These are phyloP conservation scores for Rhineura floridana DNA, from an alignment of 2,113 vertebrate genomes.

Conservation along the genomic window DNA sequence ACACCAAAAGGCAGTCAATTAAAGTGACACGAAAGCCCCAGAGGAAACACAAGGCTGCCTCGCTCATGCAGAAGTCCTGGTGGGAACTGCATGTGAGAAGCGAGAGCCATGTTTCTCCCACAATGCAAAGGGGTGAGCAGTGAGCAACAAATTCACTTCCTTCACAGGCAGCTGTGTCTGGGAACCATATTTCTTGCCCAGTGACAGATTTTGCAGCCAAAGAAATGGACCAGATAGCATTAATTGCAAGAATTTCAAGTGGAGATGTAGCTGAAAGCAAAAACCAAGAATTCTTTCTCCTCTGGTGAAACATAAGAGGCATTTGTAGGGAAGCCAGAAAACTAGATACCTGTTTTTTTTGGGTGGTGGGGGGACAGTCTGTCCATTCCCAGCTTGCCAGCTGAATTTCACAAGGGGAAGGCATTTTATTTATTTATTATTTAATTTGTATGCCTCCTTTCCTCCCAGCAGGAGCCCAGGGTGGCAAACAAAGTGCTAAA, in stretches of 20 bases:
- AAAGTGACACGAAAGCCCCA: neutral
- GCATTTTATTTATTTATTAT: too few species aligned
- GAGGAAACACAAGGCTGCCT: neutral
- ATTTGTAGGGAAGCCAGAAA: neutral
- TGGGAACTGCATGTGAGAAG: neutral
- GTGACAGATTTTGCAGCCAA: neutral
- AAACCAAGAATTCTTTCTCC: neutral
- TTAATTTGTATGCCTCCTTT: too few species aligned
- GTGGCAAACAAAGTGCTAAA: too few species aligned
- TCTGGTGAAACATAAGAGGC: neutral
- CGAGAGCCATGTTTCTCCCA: neutral
- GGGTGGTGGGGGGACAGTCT: neutral
- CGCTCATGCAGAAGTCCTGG: neutral
- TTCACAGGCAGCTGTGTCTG: conserved; percentile 20
- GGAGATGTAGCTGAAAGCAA: too few species aligned
- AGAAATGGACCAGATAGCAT: neutral
- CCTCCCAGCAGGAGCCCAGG: too few species aligned
- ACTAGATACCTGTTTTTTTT: neutral
- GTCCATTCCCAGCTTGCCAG: neutral
- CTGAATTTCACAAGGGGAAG: neutral
- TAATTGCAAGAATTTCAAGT: too few species aligned
- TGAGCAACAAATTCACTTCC: neutral
- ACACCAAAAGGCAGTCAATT: neutral
- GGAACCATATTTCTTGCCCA: conserved; percentile 38
- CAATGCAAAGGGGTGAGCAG: neutral